Evolutionary conservation across 2,797 vertebrate species (phyloP), one percentile per base, ranked within the genome.

Genomic region (Poecilia wingei): DNA sequence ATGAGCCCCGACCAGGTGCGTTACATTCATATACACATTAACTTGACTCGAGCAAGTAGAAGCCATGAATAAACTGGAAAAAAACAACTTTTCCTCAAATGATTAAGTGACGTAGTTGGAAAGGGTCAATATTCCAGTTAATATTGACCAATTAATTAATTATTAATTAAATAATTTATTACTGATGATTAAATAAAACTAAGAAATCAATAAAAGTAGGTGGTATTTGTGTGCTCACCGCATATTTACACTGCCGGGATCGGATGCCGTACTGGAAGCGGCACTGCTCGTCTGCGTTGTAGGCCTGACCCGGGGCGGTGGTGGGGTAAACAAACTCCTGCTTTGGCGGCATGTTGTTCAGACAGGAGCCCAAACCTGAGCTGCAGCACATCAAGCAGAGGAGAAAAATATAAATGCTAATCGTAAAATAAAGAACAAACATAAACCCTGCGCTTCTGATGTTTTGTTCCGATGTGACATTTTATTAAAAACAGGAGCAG

Each of bases 201-300:
- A 6, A 70, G 64, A 53, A 9, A 12, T 22, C 5, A 39, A 57
- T 61, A 25, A 71, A 74, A 69, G n/a, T n/a, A 7, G 18, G 7
- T 20, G 3, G 49, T 5, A 0, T 22, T 20, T 36, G 8, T 46
- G n/a, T 28, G 86, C 92, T 96, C 97, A 99, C 98, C 96, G 98
- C 98, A 87, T 99, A 99, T 99, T 99, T 99, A 96, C 98, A 99
- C 94, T 99, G 98, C 91, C 98, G 98, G 82, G 98, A 99, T 95
- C 98, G 97, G 94, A 99, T 95, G 87, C 98, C 98, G 70, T 99
- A 98, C 94, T 99, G 98, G 95, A 99, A 98, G 57, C 98, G 98
- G 88, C 98, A 99, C 86, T 99, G 98, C 74, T 99, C 98, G 0
- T 99, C 98, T 0, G 98, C 98, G 1, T 99, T 97, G 1, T 99